phyloP scores from a whole-genome alignment of 2,888 invertebrate genomes.

The Troides helena region DNA sequence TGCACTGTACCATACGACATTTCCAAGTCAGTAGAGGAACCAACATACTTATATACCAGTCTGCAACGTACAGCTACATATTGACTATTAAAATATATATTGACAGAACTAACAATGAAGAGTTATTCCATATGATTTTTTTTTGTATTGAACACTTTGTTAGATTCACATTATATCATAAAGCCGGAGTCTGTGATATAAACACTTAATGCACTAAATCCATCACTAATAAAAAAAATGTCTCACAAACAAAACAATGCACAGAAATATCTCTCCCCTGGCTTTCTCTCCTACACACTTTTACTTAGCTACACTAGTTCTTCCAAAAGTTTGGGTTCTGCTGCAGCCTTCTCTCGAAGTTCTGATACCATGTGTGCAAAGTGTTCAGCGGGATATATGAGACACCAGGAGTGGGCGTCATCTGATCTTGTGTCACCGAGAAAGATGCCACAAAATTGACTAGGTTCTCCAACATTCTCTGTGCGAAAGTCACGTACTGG shows the following conservation, averaged over 20 bases:
- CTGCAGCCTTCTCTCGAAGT: constrained; percentile 92
- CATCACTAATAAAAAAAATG: constrained; percentile 1
- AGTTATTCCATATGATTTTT: too few species aligned
- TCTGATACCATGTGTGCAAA: constrained; percentile 96
- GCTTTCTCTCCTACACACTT: not conserved
- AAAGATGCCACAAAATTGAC: constrained; percentile 96
- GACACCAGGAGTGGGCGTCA: constrained; percentile 88
- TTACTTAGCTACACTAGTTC: constrained; percentile 43
- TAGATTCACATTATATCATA: too few species aligned
- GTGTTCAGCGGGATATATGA: constrained; percentile 93
- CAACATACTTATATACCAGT: too few species aligned
- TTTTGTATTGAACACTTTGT: too few species aligned
- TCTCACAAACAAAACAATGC: constrained; percentile 13
- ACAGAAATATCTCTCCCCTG: constrained; percentile 8
- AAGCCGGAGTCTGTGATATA: too few species aligned
- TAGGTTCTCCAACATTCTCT: constrained; percentile 96
- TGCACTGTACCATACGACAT: too few species aligned
- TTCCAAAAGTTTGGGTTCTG: constrained; percentile 98
- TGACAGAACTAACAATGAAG: too few species aligned
- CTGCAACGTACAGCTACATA: too few species aligned
- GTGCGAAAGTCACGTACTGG: constrained; percentile 84
- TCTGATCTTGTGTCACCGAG: constrained; percentile 88
- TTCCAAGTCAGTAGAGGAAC: too few species aligned
- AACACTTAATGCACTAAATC: not conserved
- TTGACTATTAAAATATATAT: too few species aligned